Evolutionary conservation across 92 coral and sea anemone genomes (phyloP).

Genomic region (Porites lobata): DNA sequence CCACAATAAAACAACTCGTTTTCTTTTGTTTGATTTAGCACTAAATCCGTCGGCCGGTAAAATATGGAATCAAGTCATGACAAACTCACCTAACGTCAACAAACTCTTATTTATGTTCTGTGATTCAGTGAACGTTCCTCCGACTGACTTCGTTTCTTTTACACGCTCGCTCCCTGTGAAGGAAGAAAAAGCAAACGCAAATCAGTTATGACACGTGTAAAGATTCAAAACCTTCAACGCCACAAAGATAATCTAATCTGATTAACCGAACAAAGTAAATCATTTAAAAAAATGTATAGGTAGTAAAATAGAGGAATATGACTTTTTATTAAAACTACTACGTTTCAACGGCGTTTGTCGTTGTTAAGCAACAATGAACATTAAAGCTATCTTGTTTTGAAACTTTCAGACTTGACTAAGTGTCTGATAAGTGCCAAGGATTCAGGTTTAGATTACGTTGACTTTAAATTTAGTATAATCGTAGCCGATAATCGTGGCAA

Average conservation of each 20-base stretch:
- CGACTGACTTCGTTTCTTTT: constrained; percentile 94
- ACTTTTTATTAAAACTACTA: background rate
- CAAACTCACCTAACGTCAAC: constrained; percentile 87
- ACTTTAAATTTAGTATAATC: too few species aligned
- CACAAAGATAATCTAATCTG: background rate
- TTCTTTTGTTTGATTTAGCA: background rate
- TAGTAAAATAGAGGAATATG: background rate
- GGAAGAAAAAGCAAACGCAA: background rate
- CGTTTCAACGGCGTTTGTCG: background rate
- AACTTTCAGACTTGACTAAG: background rate
- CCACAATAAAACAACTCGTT: background rate
- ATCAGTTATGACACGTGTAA: background rate
- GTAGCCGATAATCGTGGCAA: too few species aligned
- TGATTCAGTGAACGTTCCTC: constrained; percentile 95
- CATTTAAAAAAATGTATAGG: background rate
- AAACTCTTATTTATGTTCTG: constrained; percentile 98
- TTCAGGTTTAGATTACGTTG: too few species aligned
- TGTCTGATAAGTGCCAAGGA: too few species aligned
- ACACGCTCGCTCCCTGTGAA: constrained; percentile 92
- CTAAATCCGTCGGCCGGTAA: background rate
- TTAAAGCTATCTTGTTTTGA: background rate
- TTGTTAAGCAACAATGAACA: constrained; percentile 14
- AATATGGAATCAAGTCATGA: background rate
- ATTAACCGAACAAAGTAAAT: background rate
- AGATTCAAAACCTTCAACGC: background rate